Percentiles rank a stretch among this genome's conserved stretches.
Conservation (phyloP, 1,140 invertebrate species). For the Chrysoperla carnea region DNA sequence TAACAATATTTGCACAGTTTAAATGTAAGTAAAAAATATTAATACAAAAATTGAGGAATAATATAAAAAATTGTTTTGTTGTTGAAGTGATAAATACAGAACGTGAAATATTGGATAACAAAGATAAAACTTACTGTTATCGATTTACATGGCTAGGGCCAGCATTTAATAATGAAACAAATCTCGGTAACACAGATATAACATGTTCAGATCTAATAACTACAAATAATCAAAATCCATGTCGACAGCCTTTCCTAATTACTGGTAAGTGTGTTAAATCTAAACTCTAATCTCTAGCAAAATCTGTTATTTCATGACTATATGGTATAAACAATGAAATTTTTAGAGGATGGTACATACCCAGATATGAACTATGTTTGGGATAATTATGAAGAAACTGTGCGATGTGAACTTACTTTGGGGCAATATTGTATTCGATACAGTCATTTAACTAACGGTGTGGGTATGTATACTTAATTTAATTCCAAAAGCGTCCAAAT, state of each 20-base stretch:
- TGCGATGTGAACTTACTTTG: too few relatives aligned
- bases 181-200: neutral
- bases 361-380: too few relatives aligned
- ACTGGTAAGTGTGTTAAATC: neutral
- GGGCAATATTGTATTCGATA: too few relatives aligned
- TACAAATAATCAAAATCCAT: neutral
- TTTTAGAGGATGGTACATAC: too few relatives aligned
- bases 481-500: too few relatives aligned
- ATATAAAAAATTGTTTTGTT: neutral
- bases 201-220: neutral
- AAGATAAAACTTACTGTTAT: neutral
- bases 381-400: too few relatives aligned
- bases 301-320: too few relatives aligned
- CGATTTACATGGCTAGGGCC: neutral
- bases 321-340: too few relatives aligned
- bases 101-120: neutral
- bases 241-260: neutral
- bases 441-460: too few relatives aligned
- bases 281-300: neutral
- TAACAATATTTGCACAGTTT: neutral
- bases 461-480: too few relatives aligned
- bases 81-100: neutral
- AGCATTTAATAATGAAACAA: neutral
- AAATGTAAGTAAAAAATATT: neutral
- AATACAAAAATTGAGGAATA: neutral